Evolutionary conservation across 2,888 invertebrate species (phyloP).

Genomic region (Amiota mariae): DNA sequence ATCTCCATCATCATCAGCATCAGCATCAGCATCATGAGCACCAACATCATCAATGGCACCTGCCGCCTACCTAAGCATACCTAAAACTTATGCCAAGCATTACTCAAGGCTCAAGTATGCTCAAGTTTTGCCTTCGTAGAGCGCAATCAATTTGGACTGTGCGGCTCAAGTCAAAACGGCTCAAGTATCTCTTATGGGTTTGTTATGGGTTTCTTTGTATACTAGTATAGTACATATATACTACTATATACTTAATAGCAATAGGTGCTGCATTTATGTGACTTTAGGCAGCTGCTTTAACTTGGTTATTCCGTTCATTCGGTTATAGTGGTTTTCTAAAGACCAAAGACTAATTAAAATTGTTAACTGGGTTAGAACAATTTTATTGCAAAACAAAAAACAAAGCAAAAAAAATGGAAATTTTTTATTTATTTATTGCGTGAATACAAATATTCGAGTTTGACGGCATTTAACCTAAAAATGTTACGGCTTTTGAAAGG

Average conservation of each 20-base stretch:
- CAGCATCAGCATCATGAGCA: too few species aligned
- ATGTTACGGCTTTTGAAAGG: too few species aligned
- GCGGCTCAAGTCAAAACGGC: not conserved
- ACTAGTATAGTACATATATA: too few species aligned
- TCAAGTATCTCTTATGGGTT: not conserved
- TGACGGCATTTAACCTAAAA: too few species aligned
- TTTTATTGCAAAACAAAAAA: too few species aligned
- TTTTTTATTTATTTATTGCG: not conserved
- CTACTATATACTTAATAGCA: not conserved
- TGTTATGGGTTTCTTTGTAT: too few species aligned
- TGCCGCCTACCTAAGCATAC: not conserved
- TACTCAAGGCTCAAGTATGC: constrained; percentile 3
- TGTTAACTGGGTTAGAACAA: constrained; percentile 27
- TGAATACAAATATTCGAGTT: not conserved
- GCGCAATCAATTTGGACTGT: not conserved
- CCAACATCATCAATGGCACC: too few species aligned
- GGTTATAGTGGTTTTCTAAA: not conserved
- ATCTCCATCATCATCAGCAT: too few species aligned
- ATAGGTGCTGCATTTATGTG: constrained; percentile 25
- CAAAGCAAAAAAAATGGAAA: too few species aligned
- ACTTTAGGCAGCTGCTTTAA: constrained; percentile 42
- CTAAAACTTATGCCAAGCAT: not conserved
- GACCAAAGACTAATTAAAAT: constrained; percentile 20
- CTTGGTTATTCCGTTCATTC: constrained; percentile 8
- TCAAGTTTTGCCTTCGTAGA: not conserved